These are phyloP conservation scores for Corythaixoides concolor DNA, from an alignment of 2,113 vertebrate species.

Conservation along the genomic window DNA sequence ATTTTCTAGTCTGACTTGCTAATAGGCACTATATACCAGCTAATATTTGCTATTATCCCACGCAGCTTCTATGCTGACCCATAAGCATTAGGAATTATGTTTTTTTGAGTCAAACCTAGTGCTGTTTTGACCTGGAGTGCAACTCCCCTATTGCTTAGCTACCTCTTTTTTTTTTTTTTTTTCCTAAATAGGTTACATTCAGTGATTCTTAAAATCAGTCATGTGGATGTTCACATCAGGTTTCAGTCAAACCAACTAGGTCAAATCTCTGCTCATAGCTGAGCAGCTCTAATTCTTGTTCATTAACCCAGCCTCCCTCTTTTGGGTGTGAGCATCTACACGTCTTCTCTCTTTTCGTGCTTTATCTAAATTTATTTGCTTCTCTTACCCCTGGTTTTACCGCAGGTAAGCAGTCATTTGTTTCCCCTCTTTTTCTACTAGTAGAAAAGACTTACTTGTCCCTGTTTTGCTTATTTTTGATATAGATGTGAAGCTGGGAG, in stretches of 20 bases:
- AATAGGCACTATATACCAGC: background rate
- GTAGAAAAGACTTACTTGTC: background rate
- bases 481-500: background rate
- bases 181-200: background rate
- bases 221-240: constrained; percentile 37
- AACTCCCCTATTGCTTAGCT: background rate
- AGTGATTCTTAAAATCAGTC: constrained; percentile 43
- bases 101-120: background rate
- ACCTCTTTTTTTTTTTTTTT: background rate
- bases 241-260: constrained; percentile 37
- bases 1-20: background rate
- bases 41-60: background rate
- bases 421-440: background rate
- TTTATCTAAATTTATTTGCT: background rate
- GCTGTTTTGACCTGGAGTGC: background rate
- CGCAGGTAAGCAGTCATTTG: background rate
- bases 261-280: constrained; percentile 2
- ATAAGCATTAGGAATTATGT: background rate
- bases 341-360: background rate
- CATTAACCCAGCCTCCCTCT: background rate
- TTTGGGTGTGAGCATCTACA: background rate
- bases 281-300: constrained; percentile 1
- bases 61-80: background rate
- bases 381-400: background rate
- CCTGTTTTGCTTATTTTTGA: background rate